Conservation (phyloP, 1,140 invertebrate genomes). For the Cyclina sinensis region DNA sequence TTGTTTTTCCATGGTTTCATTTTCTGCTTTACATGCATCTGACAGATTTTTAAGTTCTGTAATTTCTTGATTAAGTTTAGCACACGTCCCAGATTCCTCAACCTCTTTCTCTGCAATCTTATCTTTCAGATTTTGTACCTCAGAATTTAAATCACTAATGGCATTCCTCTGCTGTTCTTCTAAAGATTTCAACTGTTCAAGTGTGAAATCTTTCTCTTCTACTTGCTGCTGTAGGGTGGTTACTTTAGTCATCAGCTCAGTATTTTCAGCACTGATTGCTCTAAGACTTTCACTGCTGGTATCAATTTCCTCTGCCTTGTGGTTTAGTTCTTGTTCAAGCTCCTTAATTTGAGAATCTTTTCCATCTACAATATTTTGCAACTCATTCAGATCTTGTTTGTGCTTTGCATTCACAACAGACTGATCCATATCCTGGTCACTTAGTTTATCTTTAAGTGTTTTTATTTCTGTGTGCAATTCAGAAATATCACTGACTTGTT, state of each 20-base stretch:
- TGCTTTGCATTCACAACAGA: conserved; percentile 18
- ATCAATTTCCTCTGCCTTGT: conserved; percentile 19
- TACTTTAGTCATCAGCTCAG: neutral
- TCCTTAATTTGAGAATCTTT: conserved; percentile 24
- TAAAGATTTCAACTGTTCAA: neutral
- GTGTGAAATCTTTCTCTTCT: conserved; percentile 6
- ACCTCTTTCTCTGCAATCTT: neutral
- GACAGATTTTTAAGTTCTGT: conserved; percentile 7
- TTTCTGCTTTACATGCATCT: neutral
- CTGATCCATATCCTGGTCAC: conserved; percentile 46
- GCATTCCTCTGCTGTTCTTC: neutral
- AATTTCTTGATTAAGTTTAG: conserved; percentile 32
- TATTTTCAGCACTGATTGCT: neutral
- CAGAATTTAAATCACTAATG: neutral
- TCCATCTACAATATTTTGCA: conserved; percentile 37
- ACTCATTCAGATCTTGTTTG: conserved; percentile 22
- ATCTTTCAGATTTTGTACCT: conserved; percentile 29
- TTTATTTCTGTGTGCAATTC: neutral
- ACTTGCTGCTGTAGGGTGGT: neutral
- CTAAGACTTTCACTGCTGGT: neutral
- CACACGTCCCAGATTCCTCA: neutral
- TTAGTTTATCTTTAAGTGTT: conserved; percentile 33
- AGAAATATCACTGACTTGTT: neutral
- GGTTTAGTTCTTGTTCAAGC: conserved; percentile 10
- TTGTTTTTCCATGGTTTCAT: neutral